Evolutionary conservation across 2,113 vertebrate species (phyloP).

Genomic region (Sinocyclocheilus maitianheensis): DNA sequence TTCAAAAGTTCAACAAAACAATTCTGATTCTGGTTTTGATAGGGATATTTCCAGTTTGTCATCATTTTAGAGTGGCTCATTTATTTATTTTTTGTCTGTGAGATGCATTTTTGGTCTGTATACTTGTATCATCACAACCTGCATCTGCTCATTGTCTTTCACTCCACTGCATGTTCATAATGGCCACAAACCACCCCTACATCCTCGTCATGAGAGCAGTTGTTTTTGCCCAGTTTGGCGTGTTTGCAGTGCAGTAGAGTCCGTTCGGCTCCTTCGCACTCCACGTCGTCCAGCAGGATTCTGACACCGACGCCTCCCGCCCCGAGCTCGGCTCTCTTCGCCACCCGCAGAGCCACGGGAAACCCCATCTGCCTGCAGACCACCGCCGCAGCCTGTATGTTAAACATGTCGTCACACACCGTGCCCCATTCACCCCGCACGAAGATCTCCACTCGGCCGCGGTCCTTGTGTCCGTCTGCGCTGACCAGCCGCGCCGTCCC

Average conservation of each 20-base stretch:
- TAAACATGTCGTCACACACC: slow-evolving; percentile 73
- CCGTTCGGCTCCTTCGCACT: slow-evolving; percentile 71
- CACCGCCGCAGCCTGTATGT: slow-evolving; percentile 62
- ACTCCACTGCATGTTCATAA: neutral
- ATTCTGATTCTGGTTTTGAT: neutral
- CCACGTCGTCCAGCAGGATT: slow-evolving; percentile 72
- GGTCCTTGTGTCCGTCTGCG: slow-evolving; percentile 54
- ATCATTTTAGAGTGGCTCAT: neutral
- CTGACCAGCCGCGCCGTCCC: slow-evolving; percentile 75
- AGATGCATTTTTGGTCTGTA: neutral
- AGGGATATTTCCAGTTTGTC: neutral
- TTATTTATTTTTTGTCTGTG: neutral
- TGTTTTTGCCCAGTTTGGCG: slow-evolving; percentile 69
- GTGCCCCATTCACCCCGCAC: slow-evolving; percentile 74
- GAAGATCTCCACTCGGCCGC: slow-evolving; percentile 73
- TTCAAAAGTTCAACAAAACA: neutral
- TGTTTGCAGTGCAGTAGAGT: slow-evolving; percentile 73
- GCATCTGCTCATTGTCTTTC: neutral
- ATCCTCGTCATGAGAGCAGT: slow-evolving; percentile 70
- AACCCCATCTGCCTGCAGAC: slow-evolving; percentile 78
- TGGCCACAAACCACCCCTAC: slow-evolving; percentile 72
- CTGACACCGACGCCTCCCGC: slow-evolving; percentile 61
- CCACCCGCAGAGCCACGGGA: slow-evolving; percentile 55
- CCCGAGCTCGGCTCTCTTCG: slow-evolving; percentile 67
- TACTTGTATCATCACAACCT: neutral